Evolutionary conservation across 2,888 invertebrate species (phyloP), one percentile per base, ranked within the genome.

Genomic region (Caenorhabditis parvicauda): DNA sequence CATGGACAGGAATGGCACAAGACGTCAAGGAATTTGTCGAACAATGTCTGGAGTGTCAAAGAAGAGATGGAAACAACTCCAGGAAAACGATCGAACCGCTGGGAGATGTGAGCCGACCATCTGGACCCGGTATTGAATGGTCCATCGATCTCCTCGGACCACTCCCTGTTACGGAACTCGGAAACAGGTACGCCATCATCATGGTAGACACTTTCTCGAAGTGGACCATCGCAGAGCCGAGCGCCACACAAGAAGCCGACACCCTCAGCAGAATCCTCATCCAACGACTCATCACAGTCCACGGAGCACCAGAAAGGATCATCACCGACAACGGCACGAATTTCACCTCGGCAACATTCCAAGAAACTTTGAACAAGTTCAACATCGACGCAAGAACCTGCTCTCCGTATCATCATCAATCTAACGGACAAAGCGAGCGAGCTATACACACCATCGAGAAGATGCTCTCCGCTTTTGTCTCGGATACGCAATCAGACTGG

Each of bases 301-400:
- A 39, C 29, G 62, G 62, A 32, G 17, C 47, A 3, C 58, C 54
- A 7, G 22, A 22, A 35, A 29, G n/a, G 6, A n/a, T 62, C 12
- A n/a, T 59, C 5, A 54, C 58, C n/a, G 62, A 62, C 17, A 46
- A 51, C 25, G 62, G 62, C 19, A 28, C 54, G 3, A 49, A 54
- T 27, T 59, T 59, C 44, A 39, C 32, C 2, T 49, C 54, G 12
- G 46, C 25, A 3, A 7, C 44, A 1, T 59, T 54, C 28, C 25
- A 42, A 35, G 35, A 41, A 1, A 19, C 47, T 1, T 12, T 52
- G 47, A 42, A 41, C 29, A 22, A 9, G 12, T 14, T 32, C 0
- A 28, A 32, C 19, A 41, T 55, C 28, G 3, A 44, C 3, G 50
- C 50, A 6, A 24, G 3, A 19, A n/a, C 37, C 9, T 39, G 45